phyloP scores from a whole-genome alignment of 1,140 invertebrate species.

The Diachasma alloeum region DNA sequence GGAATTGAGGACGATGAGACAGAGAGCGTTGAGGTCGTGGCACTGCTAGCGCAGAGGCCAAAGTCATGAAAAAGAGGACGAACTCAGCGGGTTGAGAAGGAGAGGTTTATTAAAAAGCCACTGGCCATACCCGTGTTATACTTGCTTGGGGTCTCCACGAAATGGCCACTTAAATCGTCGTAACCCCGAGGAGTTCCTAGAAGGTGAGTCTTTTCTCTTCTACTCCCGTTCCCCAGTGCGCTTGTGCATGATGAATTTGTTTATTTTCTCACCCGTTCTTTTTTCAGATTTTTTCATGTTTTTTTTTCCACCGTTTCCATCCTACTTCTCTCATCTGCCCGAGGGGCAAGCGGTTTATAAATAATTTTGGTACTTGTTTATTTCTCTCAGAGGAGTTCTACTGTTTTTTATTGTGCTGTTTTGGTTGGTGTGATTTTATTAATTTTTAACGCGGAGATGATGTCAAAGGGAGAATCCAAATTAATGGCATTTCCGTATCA shows the following conservation, averaged over 20 bases:
- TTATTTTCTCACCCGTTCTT: slow-evolving; percentile 26
- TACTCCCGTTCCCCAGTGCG: neutral
- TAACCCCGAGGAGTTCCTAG: slow-evolving; percentile 27
- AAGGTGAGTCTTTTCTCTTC: slow-evolving; percentile 13
- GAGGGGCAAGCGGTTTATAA: neutral
- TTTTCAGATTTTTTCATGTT: neutral
- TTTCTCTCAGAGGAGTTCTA: neutral
- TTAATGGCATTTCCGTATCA: neutral
- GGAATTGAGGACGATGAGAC: neutral
- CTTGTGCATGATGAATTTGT: neutral
- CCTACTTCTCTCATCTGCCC: neutral
- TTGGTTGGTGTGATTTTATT: neutral
- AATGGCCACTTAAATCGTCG: slow-evolving; percentile 34
- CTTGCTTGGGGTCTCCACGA: slow-evolving; percentile 3
- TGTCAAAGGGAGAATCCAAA: neutral
- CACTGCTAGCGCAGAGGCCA: neutral
- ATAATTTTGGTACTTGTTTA: neutral
- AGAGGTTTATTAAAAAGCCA: slow-evolving; percentile 26
- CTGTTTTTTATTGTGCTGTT: neutral
- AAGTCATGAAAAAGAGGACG: slow-evolving; percentile 6
- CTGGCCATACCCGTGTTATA: slow-evolving; percentile 9
- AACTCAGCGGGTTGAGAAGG: neutral
- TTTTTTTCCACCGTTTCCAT: neutral
- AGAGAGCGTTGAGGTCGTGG: neutral
- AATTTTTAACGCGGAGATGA: neutral